Conservation (phyloP, 1,140 invertebrate genomes). For the Nixonia krombeini region DNA sequence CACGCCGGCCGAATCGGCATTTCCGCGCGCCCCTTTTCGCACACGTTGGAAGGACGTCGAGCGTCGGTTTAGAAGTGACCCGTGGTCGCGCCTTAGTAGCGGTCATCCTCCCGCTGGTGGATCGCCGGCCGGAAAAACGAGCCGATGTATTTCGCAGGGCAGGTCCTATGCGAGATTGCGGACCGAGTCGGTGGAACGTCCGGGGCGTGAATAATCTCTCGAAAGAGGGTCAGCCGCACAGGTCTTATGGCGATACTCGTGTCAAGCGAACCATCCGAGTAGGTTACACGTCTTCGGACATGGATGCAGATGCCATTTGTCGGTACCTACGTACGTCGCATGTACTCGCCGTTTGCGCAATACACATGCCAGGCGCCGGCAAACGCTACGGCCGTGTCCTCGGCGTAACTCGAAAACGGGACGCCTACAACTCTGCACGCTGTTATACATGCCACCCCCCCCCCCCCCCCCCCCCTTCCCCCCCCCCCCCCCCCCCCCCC, state of each 20-base stretch:
- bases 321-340: background rate
- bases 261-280: no score
- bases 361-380: background rate
- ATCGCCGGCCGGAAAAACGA: no score
- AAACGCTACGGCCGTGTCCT: constrained; percentile 1
- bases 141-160: no score
- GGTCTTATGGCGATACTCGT: constrained; percentile 5
- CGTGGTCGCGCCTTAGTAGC: no score
- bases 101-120: no score
- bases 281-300: background rate
- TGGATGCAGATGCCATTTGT: constrained; percentile 1
- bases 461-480: background rate
- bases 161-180: no score
- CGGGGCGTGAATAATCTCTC: background rate
- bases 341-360: no score
- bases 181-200: no score
- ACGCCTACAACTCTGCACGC: constrained; percentile 1
- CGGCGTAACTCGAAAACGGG: constrained; percentile 8
- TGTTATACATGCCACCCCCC: constrained; percentile 5
- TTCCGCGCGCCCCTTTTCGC: no score
- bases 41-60: no score
- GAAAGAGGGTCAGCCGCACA: background rate
- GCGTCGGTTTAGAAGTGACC: no score
- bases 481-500: no score
- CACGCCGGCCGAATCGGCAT: background rate